These are phyloP conservation scores for Carduelis carduelis DNA, from an alignment of 2,797 vertebrate genomes.

Conservation along the genomic window DNA sequence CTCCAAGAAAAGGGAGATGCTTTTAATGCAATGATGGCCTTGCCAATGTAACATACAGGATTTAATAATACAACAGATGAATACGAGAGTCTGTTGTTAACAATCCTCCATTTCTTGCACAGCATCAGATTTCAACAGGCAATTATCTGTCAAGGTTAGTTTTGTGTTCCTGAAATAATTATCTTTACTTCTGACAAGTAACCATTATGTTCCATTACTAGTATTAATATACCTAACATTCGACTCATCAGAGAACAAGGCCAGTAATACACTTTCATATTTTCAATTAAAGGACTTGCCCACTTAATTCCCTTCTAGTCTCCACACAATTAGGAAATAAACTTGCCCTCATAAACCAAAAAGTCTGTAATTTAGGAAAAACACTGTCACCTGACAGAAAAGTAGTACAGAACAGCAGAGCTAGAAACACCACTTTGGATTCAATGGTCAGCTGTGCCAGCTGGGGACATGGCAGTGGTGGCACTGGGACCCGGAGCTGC, in stretches of 20 bases:
- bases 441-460: accelerated
- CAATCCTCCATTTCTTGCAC: constrained; percentile 81
- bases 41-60: constrained; percentile 77
- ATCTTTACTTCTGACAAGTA: constrained; percentile 31
- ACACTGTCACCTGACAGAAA: neutral
- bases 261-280: neutral
- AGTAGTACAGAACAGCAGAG: neutral
- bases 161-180: constrained; percentile 42
- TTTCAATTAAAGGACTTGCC: constrained; percentile 9
- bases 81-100: constrained; percentile 86
- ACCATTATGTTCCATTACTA: constrained; percentile 22
- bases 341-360: neutral
- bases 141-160: constrained; percentile 40
- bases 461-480: accelerated
- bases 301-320: neutral
- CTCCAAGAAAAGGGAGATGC: constrained; percentile 79
- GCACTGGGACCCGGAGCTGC: neutral
- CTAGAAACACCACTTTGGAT: neutral
- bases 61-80: constrained; percentile 83
- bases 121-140: constrained; percentile 82
- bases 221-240: constrained; percentile 1
- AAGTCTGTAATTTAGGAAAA: neutral
- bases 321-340: neutral
- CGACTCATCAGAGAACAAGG: neutral
- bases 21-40: constrained; percentile 79